Evolutionary conservation across 2,888 invertebrate species (phyloP), one percentile per base, ranked within the genome.

Genomic region (Miltochrista miniata): DNA sequence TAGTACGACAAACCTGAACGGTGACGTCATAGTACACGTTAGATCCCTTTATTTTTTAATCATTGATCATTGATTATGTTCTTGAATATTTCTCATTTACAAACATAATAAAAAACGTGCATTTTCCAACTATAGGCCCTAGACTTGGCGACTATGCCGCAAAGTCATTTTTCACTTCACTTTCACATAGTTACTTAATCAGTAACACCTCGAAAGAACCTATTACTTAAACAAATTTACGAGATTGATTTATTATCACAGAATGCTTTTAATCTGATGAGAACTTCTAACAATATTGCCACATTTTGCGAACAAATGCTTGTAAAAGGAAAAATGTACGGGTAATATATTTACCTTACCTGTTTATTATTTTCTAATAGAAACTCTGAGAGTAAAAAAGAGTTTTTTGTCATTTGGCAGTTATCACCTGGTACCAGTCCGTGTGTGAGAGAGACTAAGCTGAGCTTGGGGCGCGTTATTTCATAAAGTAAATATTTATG

Each of bases 401-500:
- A 51, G 69, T 33, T 74, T 81, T 82, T 79, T 79, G 74, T 81
- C 74, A 78, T 78, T 79, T 76, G 64, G 68, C 79, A 81, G 83
- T 85, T 86, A 87, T 85, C 88, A 87, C 87, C 86, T 85, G 84
- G 70, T 74, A 67, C 71, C 85, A 85, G 79, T 64, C 79, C 70
- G 80, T 80, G 73, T 80, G 79, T 83, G 70, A 24, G 18, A 24
- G 8, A 75, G 74, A 76, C 81, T 84, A 78, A 86, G 86, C 81
- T 76, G 74, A 81, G 81, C 85, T 81, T 66, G 64, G 76, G 79
- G 81, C 81, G 79, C 76, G 85, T 89, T 89, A 87, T 90, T 90
- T 90, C 86, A 86, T 90, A 89, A 87, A 85, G 90, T 90, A 91
- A 90, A 91, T 91, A 91, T 91, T 90, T 91, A 90, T 90, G 87